Conservation (phyloP, 2,888 invertebrate species). For the Petrolisthes cinctipes region DNA sequence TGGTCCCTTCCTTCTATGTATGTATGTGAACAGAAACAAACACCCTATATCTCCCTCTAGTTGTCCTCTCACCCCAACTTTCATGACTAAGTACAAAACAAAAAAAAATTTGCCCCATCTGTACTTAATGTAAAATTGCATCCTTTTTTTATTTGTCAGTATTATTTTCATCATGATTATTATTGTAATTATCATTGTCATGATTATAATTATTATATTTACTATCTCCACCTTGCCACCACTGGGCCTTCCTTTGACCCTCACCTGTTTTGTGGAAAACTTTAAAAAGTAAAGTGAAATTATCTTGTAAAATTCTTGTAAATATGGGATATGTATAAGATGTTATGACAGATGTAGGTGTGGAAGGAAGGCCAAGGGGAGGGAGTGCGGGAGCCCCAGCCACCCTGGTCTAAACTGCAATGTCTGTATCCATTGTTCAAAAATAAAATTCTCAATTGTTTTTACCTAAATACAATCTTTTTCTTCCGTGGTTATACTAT, state of each 20-base stretch:
- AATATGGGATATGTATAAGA: not conserved
- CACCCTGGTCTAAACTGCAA: slow-evolving; percentile 43
- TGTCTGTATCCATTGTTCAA: slow-evolving; percentile 61
- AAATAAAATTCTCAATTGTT: slow-evolving; percentile 60
- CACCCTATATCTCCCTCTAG: slow-evolving; percentile 22
- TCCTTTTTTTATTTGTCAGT: slow-evolving; percentile 40
- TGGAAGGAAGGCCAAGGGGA: not conserved
- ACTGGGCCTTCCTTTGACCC: not conserved
- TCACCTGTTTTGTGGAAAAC: not conserved
- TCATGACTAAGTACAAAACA: slow-evolving; percentile 55
- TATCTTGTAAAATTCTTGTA: not conserved
- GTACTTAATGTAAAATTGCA: slow-evolving; percentile 56
- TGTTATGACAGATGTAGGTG: not conserved
- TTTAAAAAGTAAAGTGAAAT: not conserved
- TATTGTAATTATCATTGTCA: slow-evolving; percentile 7
- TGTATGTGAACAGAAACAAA: no score
- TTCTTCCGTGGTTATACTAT: not conserved
- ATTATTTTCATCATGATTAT: not conserved
- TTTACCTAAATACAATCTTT: slow-evolving; percentile 24
- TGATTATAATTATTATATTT: not conserved
- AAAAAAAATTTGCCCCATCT: slow-evolving; percentile 42
- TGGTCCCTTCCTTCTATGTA: no score
- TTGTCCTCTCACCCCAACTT: slow-evolving; percentile 6
- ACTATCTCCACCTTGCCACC: not conserved
- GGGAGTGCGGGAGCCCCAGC: not conserved